phyloP scores from a whole-genome alignment of 2,113 vertebrate species.

The Pholis gunnellus region DNA sequence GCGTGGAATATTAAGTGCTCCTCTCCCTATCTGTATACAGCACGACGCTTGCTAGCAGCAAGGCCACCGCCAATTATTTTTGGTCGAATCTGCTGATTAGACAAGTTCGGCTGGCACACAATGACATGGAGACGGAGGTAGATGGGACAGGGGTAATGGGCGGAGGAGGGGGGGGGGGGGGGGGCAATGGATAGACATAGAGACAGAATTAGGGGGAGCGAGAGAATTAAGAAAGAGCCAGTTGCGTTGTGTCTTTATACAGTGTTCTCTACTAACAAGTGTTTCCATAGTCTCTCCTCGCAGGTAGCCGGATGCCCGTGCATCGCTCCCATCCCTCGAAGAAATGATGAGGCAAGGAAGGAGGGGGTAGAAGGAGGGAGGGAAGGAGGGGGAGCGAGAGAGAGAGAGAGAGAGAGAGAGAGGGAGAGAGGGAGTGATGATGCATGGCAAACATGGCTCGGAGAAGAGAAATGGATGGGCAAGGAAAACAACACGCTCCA shows the following conservation, averaged over 20 bases:
- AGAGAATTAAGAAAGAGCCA: slow-evolving; percentile 36
- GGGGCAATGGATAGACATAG: not conserved
- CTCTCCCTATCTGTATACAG: slow-evolving; percentile 77
- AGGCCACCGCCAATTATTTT: slow-evolving; percentile 82
- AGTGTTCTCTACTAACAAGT: slow-evolving; percentile 47
- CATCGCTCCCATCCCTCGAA: slow-evolving; percentile 51
- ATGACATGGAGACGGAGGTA: slow-evolving; percentile 67
- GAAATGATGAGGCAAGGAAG: slow-evolving; percentile 67
- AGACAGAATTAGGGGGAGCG: slow-evolving; percentile 30
- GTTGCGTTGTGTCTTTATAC: slow-evolving; percentile 29
- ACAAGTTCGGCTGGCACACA: slow-evolving; percentile 78
- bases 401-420: slow-evolving; percentile 29
- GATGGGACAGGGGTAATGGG: not conserved
- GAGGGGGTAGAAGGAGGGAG: slow-evolving; percentile 36
- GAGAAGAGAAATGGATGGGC: slow-evolving; percentile 80
- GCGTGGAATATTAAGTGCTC: slow-evolving; percentile 80
- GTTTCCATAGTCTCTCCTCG: slow-evolving; percentile 53
- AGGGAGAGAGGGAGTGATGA: slow-evolving; percentile 73
- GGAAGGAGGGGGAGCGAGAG: slow-evolving; percentile 41
- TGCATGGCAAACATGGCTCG: slow-evolving; percentile 77
- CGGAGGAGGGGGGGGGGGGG: not conserved
- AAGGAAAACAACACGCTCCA: slow-evolving; percentile 81
- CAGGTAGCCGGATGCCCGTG: slow-evolving; percentile 67
- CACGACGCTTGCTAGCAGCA: slow-evolving; percentile 73
- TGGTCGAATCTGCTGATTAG: slow-evolving; percentile 82